phyloP scores from a whole-genome alignment of 2,888 invertebrate species.

The Flexamia atlantica region DNA sequence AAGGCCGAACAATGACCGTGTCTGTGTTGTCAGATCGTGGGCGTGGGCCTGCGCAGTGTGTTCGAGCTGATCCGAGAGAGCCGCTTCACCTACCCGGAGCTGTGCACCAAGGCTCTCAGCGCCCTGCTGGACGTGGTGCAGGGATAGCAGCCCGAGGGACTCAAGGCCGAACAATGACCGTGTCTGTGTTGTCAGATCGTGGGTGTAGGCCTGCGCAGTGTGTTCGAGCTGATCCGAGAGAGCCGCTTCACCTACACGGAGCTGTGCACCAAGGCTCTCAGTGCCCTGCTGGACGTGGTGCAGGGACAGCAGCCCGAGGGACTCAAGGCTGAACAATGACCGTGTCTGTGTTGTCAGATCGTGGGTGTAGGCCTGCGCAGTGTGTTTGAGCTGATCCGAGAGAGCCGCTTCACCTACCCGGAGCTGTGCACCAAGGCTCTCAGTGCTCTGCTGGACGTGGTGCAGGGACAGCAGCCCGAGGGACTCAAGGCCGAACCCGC shows the following conservation, averaged over 20 bases:
- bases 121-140: constrained; percentile 95
- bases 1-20: no score
- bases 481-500: constrained; percentile 89
- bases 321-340: constrained; percentile 87
- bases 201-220: constrained; percentile 89
- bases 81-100: constrained; percentile 86
- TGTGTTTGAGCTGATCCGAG: constrained; percentile 94
- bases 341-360: no score
- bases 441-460: constrained; percentile 91
- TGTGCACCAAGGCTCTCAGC: constrained; percentile 92
- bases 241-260: constrained; percentile 89
- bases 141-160: constrained; percentile 91
- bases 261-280: constrained; percentile 92
- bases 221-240: constrained; percentile 94
- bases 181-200: constrained; percentile 88
- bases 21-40: constrained; percentile 83
- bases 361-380: constrained; percentile 90
- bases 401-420: constrained; percentile 90
- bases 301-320: constrained; percentile 94
- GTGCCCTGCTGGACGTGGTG: constrained; percentile 92
- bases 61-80: constrained; percentile 95
- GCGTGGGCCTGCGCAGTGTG: constrained; percentile 90
- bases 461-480: constrained; percentile 94
- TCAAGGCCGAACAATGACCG: constrained; percentile 90
- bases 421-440: constrained; percentile 93